These are phyloP conservation scores for Pogonocichla stellata DNA, from an alignment of 2,113 vertebrate genomes.

Conservation along the genomic window DNA sequence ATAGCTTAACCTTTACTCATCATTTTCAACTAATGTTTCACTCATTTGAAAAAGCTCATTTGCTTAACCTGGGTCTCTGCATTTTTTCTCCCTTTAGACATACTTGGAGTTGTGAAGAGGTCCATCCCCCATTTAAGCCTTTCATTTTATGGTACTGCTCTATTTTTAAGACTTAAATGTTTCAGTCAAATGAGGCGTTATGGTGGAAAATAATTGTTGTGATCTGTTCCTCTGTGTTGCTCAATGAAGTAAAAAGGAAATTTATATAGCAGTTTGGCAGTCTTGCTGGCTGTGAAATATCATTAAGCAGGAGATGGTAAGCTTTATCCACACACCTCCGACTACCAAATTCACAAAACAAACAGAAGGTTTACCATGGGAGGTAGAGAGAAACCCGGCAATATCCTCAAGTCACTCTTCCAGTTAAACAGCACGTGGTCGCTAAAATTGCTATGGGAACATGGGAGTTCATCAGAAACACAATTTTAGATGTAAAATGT, in stretches of 20 bases:
- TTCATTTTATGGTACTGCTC: not conserved
- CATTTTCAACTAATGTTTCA: not conserved
- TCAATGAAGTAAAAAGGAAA: slow-evolving; percentile 54
- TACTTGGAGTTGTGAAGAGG: not conserved
- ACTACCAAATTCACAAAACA: slow-evolving; percentile 70
- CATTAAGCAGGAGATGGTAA: slow-evolving; percentile 51
- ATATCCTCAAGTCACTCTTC: slow-evolving; percentile 68
- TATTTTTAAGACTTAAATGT: not conserved
- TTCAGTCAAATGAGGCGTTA: not conserved
- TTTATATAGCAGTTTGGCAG: not conserved
- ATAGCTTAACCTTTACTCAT: not conserved
- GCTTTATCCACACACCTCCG: slow-evolving; percentile 58
- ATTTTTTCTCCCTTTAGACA: not conserved
- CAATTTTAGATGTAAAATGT: slow-evolving; percentile 32
- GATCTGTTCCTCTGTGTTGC: not conserved
- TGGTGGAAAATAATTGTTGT: slow-evolving; percentile 10
- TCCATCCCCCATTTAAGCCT: not conserved
- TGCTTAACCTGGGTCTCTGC: not conserved
- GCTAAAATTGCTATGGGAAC: slow-evolving; percentile 73
- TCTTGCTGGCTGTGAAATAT: slow-evolving; percentile 33
- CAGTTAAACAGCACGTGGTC: slow-evolving; percentile 67
- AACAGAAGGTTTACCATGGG: slow-evolving; percentile 74
- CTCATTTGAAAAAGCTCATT: not conserved
- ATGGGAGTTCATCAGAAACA: slow-evolving; percentile 57
- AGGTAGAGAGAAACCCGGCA: slow-evolving; percentile 50